These are phyloP conservation scores for Lampropteryx suffumata DNA, from an alignment of 2,888 invertebrate genomes.

Conservation along the genomic window DNA sequence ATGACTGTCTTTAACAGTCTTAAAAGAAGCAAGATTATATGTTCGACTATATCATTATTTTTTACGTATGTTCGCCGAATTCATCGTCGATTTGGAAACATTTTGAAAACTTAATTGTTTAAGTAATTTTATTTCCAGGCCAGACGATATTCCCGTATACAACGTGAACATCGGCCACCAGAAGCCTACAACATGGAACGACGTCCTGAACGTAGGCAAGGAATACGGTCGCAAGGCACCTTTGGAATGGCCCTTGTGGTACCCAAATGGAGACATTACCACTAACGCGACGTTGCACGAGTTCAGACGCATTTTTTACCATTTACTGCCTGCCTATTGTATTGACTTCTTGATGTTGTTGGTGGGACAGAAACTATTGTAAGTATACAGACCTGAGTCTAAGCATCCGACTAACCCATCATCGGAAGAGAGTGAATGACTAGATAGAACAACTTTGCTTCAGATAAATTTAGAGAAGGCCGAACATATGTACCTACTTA, in stretches of 20 bases:
- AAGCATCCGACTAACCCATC: too few relatives aligned
- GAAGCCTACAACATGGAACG: slow-evolving; percentile 92
- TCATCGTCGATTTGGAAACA: too few relatives aligned
- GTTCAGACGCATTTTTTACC: slow-evolving; percentile 86
- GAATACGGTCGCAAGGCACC: slow-evolving; percentile 88
- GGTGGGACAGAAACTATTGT: slow-evolving; percentile 91
- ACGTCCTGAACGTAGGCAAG: slow-evolving; percentile 88
- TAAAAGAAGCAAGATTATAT: too few relatives aligned
- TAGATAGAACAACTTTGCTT: too few relatives aligned
- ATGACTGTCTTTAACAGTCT: too few relatives aligned
- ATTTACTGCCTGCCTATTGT: slow-evolving; percentile 90
- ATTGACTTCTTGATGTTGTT: slow-evolving; percentile 90
- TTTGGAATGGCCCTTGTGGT: slow-evolving; percentile 92
- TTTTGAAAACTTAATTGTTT: too few relatives aligned
- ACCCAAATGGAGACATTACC: slow-evolving; percentile 90
- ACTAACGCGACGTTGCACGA: slow-evolving; percentile 85
- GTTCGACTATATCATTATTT: too few relatives aligned
- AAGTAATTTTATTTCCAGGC: slow-evolving; percentile 29
- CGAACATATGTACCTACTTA: too few relatives aligned
- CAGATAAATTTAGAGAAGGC: too few relatives aligned
- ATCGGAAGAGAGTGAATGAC: too few relatives aligned
- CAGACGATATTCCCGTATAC: slow-evolving; percentile 89
- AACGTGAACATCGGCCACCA: slow-evolving; percentile 94
- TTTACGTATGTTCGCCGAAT: too few relatives aligned
- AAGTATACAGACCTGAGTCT: slow-evolving; percentile 65